Evolutionary conservation across 2,888 invertebrate genomes (phyloP).

Genomic region (Rhynchonema sp.): DNA sequence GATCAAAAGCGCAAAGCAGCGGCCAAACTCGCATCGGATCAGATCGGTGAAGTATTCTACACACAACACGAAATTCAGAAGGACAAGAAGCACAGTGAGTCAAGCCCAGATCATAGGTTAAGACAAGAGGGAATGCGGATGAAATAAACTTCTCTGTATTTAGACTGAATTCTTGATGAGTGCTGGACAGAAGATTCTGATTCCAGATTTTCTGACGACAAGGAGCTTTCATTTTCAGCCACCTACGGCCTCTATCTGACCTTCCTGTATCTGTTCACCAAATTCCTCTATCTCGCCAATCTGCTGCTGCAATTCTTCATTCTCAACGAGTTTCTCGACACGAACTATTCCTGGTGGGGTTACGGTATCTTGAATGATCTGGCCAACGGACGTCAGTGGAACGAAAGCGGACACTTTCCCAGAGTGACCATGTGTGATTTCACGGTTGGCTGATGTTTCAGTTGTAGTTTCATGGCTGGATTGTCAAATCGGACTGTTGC

Average conservation of each 20-base stretch:
- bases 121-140: too few species aligned
- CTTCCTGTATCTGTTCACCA: conserved; percentile 19
- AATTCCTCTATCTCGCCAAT: conserved; percentile 20
- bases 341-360: background rate
- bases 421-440: conserved; percentile 24
- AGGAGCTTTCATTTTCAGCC: background rate
- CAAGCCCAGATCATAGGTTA: too few species aligned
- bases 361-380: background rate
- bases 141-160: too few species aligned
- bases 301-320: conserved; percentile 20
- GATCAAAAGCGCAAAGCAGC: background rate
- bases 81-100: too few species aligned
- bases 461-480: background rate
- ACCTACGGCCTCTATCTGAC: conserved; percentile 1
- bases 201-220: too few species aligned
- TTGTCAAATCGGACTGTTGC: background rate
- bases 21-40: background rate
- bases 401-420: conserved; percentile 17
- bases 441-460: conserved; percentile 9
- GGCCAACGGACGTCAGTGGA: background rate
- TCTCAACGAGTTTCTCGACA: conserved; percentile 16
- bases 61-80: background rate
- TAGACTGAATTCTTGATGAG: too few species aligned
- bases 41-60: background rate
- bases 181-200: too few species aligned